Evolutionary conservation across 2,888 invertebrate species (phyloP), one percentile per base, ranked within the genome.

Genomic region (Bembecia ichneumoniformis): DNA sequence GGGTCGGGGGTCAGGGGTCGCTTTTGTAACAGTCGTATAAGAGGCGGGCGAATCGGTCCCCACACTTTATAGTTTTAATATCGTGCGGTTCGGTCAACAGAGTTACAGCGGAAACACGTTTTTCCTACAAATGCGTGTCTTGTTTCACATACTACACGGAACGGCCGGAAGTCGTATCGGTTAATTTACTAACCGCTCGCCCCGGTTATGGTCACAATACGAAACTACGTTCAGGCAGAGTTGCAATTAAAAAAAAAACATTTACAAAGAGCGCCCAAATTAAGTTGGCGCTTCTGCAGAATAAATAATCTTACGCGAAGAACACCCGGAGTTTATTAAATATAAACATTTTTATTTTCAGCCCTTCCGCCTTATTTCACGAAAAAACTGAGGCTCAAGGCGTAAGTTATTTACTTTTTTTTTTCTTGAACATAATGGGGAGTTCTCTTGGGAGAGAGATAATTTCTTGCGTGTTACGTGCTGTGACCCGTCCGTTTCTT

Each of bases 21-120:
- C 16, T 15, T 15, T 14, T 44, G 44, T 44, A 44, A 44, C 15
- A 16, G 14, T 15, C 44, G 40, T 13, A 44, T 15, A 15, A 15
- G 44, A 66, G 70, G 66, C 55, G 55, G 64, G 69, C 61, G 61
- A 68, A 73, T 74, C 72, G 79, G 73, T 74, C 68, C 66, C 76
- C 74, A 61, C 80, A 79, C 74, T 86, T 84, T 83, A 86, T 84
- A 81, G 83, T 86, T 84, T 83, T 84, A 83, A 86, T 84, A 84
- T 82, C 78, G 76, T 69, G 74, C 68, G 74, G 74, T 72, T 65
- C 69, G 76, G 68, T 71, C 68, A 63, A 58, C 55, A 60, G 70
- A 80, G 70, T 78, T 81, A 81, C 72, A 63, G 66, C 57, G 59
- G 60, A 64, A 66, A 76, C 79, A 75, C 68, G 70, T 55, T 75